Conservation (phyloP, 2,888 invertebrate species). For the Oconnorella tubifera region DNA sequence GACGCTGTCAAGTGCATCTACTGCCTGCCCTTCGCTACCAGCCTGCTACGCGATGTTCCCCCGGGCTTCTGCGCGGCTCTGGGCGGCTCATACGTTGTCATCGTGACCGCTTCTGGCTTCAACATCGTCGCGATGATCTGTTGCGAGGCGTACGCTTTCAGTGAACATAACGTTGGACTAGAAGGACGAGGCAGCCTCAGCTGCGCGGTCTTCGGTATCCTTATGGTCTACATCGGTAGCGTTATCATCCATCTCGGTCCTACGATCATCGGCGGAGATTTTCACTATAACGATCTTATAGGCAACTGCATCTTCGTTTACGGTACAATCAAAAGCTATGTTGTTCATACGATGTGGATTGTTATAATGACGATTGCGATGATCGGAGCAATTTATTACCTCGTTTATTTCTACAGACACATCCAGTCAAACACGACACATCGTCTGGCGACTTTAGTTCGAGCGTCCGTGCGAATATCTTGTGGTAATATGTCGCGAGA, state of each 20-base stretch:
- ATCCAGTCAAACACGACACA: slow-evolving; percentile 40
- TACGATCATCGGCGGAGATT: slow-evolving; percentile 53
- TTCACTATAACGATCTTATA: slow-evolving; percentile 61
- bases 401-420: slow-evolving; percentile 69
- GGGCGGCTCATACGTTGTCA: slow-evolving; percentile 51
- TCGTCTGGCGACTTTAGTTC: slow-evolving; percentile 33
- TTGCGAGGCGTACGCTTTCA: slow-evolving; percentile 55
- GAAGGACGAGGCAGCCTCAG: slow-evolving; percentile 49
- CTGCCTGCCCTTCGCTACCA: slow-evolving; percentile 53
- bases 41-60: slow-evolving; percentile 45
- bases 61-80: slow-evolving; percentile 49
- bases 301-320: slow-evolving; percentile 74
- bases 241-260: slow-evolving; percentile 81
- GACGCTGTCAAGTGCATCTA: slow-evolving; percentile 52
- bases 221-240: slow-evolving; percentile 90
- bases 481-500: slow-evolving; percentile 23
- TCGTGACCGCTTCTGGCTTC: slow-evolving; percentile 53
- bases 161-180: slow-evolving; percentile 45
- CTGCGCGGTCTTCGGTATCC: slow-evolving; percentile 83
- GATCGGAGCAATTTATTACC: slow-evolving; percentile 75
- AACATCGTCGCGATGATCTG: slow-evolving; percentile 56
- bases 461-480: too few species aligned
- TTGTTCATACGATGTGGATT: slow-evolving; percentile 85
- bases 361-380: slow-evolving; percentile 82
- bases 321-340: slow-evolving; percentile 82